Percentiles rank a stretch among this genome's conserved stretches.
Conservation (phyloP, 2,113 vertebrate species). For the Elephantulus edwardii region DNA sequence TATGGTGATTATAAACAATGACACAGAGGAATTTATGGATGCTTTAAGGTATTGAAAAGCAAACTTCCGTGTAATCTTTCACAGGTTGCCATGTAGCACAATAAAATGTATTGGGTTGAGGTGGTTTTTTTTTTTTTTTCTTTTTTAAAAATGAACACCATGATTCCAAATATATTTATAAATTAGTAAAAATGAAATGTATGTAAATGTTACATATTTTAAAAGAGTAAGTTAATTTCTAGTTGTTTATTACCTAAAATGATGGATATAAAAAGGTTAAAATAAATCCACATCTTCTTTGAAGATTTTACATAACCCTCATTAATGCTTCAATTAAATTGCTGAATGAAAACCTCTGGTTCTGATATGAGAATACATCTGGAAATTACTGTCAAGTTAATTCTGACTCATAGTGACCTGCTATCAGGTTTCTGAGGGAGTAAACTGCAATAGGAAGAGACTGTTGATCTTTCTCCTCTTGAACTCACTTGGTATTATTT, state of each 20-base stretch:
- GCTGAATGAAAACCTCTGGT: slow-evolving; percentile 10
- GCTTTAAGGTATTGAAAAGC: background rate
- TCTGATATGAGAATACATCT: background rate
- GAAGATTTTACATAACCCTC: slow-evolving; percentile 19
- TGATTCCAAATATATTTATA: slow-evolving; percentile 33
- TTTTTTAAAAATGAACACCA: background rate
- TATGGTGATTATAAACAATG: background rate
- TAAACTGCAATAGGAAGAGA: no score
- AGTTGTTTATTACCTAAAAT: background rate
- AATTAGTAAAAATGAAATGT: slow-evolving; percentile 26
- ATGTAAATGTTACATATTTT: slow-evolving; percentile 36
- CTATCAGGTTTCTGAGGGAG: no score
- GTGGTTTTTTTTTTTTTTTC: no score
- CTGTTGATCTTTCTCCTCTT: no score
- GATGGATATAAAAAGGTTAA: background rate
- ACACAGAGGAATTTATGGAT: background rate
- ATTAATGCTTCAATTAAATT: slow-evolving; percentile 9
- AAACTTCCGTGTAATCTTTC: background rate
- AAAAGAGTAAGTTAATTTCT: slow-evolving; percentile 20
- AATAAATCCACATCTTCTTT: background rate
- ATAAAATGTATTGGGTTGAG: no score
- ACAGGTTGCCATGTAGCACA: background rate
- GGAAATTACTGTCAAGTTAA: no score
- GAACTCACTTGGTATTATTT: slow-evolving; percentile 24
- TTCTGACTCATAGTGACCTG: no score